phyloP scores from a whole-genome alignment of 2,797 vertebrate genomes.

The Pristis pectinata region DNA sequence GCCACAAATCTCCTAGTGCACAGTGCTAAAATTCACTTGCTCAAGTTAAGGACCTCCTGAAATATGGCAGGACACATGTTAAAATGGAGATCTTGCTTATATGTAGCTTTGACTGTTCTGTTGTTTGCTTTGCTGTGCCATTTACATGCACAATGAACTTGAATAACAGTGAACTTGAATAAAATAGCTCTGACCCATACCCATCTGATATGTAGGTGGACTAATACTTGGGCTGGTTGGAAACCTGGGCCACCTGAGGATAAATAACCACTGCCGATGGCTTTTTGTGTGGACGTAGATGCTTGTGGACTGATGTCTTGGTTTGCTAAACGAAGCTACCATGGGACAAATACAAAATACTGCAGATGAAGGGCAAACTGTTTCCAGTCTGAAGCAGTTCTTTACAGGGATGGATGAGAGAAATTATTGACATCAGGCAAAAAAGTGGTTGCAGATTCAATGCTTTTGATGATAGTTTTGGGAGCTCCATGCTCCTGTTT shows the following conservation, averaged over 20 bases:
- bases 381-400: not conserved
- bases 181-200: not conserved
- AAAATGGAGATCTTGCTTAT: not conserved
- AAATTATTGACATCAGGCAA: not conserved
- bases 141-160: no score
- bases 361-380: no score
- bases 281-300: not conserved
- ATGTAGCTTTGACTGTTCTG: not conserved
- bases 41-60: not conserved
- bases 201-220: not conserved
- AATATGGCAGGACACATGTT: not conserved
- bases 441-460: not conserved
- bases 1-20: not conserved
- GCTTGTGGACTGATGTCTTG: not conserved
- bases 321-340: not conserved
- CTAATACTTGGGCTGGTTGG: not conserved
- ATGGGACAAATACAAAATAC: no score
- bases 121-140: not conserved
- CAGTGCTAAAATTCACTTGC: not conserved
- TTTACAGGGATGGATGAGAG: not conserved
- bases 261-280: not conserved
- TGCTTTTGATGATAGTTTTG: not conserved
- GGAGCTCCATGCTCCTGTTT: not conserved
- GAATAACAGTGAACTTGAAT: not conserved
- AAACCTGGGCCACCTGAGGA: no score